Base-by-base conservation (phyloP, 2,797 vertebrate species). In the Phalloptychus januarius region DNA sequence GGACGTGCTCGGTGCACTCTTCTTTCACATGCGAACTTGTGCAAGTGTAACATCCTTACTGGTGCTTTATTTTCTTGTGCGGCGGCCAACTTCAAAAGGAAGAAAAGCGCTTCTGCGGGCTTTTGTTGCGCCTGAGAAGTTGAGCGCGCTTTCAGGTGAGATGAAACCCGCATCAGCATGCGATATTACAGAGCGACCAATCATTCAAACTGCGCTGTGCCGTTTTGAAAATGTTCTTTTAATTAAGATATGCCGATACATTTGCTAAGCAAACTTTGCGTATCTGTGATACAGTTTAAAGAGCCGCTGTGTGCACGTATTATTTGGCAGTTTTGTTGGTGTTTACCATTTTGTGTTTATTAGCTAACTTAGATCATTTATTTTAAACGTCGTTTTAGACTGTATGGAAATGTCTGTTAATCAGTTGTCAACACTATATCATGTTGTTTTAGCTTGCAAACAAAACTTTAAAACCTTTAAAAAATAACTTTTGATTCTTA, bases 131-230 rank as follows among this genome's bases (percentile, higher is more conserved):
- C 31, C 46, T 75, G 86, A 76, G 79, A 72, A 81, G 67, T 45
- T 71, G n/a, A 81, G 75, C 12, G 76, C 80, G 48, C 89, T 83
- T 89, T 85, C 91, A 94, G 92, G 92, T 94, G 91, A 86, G 92
- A 78, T 20, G 75, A 76, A 42, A 72, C 36, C 31, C 45, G 1
- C 31, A 40, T 16, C n/a, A 67, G 36, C 58, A 48, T 11, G 44
- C 40, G 40, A 50, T 12, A 44, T 20, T 33, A 23, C 23, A 31
- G 44, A 52, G 11, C 15, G 40, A 33, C n/a, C 36, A 10, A 40
- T 61, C 44, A 38, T 56, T 52, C 52, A 16, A 13, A 58, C 69
- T 46, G n/a, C 28, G 3, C 5, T 69, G 33, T 38, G 33, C 4
- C n/a, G 50, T 33, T 31, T 45, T 46, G 36, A 61, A 3, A 13